A percentile compares a stretch with the other conserved stretches of the same genome.
Conservation (phyloP, 2,888 invertebrate genomes). For the Aspidapion aeneum region DNA sequence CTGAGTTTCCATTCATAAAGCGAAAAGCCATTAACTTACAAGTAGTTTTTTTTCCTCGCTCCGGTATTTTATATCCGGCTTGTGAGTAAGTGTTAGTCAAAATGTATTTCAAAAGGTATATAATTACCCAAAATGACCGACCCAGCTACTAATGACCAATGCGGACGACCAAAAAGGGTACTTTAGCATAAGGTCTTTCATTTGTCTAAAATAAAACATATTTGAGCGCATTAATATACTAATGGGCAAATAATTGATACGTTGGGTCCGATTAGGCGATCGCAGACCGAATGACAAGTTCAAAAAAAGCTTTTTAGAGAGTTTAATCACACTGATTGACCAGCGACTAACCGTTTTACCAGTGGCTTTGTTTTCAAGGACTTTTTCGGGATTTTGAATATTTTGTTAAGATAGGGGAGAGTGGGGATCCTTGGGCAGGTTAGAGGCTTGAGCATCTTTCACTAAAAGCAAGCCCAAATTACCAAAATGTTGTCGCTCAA, state of each 20-base stretch:
- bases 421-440: too few species aligned
- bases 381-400: neutral
- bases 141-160: neutral
- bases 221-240: conserved; percentile 22
- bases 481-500: too few species aligned
- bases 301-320: conserved; percentile 16
- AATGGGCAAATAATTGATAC: conserved; percentile 25
- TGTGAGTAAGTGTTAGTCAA: neutral
- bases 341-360: too few species aligned
- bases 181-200: neutral
- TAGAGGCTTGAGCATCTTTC: too few species aligned
- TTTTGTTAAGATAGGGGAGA: too few species aligned
- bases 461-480: too few species aligned
- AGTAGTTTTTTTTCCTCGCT: neutral
- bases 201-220: conserved; percentile 18
- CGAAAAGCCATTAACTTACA: neutral
- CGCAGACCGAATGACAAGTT: conserved; percentile 25
- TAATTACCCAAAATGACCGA: neutral
- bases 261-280: conserved; percentile 20
- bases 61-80: neutral
- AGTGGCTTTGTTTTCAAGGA: neutral
- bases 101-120: neutral
- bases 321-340: neutral
- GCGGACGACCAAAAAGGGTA: neutral
- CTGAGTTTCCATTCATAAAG: neutral